Evolutionary conservation across 35 echinoderm and acorn worm genomes (phyloP), one percentile per base, ranked within the genome.

Genomic region (Nesometra sesokonis): DNA sequence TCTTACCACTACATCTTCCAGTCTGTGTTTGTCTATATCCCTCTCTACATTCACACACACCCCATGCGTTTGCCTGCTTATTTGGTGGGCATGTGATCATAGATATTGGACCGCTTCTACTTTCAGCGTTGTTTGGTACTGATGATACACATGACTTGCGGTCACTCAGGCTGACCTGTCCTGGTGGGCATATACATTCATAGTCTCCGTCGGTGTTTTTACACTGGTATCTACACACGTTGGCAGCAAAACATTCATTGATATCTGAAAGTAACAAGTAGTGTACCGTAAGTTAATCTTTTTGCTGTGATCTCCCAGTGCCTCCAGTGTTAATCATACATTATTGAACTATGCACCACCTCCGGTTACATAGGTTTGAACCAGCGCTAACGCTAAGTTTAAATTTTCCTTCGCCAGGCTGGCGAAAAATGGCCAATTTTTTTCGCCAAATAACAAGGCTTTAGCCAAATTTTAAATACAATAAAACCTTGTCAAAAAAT

Each of bases 161-260:
- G 39, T 97, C 91, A 11, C 31, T 35, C 31, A 91, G 78, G 29
- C 85, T 81, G 3, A 79, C 79, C 86, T 85, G 84, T 0, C 94
- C 94, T 4, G 77, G 47, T 11, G 36, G 86, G 35, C 94, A 97
- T 17, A 91, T 85, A 37, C 94, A 97, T 67, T 97, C 91, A 90
- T 93, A 97, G 23, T 80, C 78, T 11, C 94, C 94, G 13, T 47
- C 57, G 34, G 87, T 67, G 82, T 97, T 97, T 17, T 88, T 89
- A 67, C 91, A 93, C 46, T 87, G 36, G 29, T 80, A 80, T 30
- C 46, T 67, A 11, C 77, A 93, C 32, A 78, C 82, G 5, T 85
- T 81, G 15, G 57, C 19, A 32, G 82, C 32, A 0, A 27, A 32
- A 86, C 94, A 97, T 36, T 97, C 94, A 82, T 97, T 97, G 81